Percentiles rank a stretch among this genome's conserved stretches.
Evolutionary conservation across 2,113 vertebrate genomes (phyloP).

Genomic region (Cephalopterus ornatus): DNA sequence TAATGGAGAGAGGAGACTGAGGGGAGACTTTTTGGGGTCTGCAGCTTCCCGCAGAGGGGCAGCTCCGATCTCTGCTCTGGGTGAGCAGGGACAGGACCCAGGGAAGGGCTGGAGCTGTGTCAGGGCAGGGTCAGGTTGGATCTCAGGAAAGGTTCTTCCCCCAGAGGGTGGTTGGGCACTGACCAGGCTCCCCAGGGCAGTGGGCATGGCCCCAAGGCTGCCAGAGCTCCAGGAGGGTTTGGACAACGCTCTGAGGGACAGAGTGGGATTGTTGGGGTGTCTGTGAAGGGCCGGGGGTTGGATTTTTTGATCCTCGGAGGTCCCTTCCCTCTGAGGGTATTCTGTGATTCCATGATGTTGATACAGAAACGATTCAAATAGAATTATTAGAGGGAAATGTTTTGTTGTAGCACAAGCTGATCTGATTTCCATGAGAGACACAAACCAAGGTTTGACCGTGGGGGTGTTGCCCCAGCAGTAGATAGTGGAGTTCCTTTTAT

Average conservation of each 20-base stretch:
- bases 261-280: not conserved
- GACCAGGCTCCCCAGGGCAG: not conserved
- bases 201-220: not conserved
- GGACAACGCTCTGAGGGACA: not conserved
- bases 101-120: rapidly evolving
- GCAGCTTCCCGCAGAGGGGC: not conserved
- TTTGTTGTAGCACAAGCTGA: too few relatives aligned
- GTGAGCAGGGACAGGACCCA: not conserved
- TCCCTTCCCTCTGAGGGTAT: too few relatives aligned
- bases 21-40: not conserved
- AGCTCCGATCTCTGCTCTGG: not conserved
- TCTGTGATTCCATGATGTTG: not conserved
- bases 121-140: not conserved
- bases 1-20: not conserved
- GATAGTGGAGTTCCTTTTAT: not conserved
- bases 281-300: rapidly evolving
- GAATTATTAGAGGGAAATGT: not conserved
- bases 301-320: not conserved
- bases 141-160: rapidly evolving
- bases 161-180: not conserved
- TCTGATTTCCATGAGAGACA: not conserved
- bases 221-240: not conserved
- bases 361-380: not conserved
- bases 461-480: rapidly evolving
- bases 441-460: rapidly evolving